Percentiles rank a stretch among this genome's conserved stretches.
Conservation (phyloP, 2,888 invertebrate genomes). For the Rutpela maculata region DNA sequence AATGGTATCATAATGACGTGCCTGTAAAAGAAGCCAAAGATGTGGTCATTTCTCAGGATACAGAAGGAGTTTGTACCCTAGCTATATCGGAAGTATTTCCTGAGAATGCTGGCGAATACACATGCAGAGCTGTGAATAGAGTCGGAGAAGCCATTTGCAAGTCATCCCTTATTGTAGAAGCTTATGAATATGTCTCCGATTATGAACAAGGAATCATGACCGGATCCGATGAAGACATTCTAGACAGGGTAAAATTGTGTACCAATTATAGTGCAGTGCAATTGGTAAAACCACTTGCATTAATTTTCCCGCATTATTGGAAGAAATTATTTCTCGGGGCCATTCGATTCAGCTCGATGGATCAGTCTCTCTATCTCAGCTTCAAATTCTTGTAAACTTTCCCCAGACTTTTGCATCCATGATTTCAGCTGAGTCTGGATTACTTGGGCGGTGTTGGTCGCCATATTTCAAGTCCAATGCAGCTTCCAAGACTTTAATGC, state of each 20-base stretch:
- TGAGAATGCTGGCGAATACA: conserved; percentile 92
- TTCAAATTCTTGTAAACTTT: too few species aligned
- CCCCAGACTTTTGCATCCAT: too few species aligned
- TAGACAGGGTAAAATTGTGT: conserved; percentile 81
- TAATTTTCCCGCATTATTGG: too few species aligned
- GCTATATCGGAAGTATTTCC: conserved; percentile 91
- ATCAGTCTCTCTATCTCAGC: too few species aligned
- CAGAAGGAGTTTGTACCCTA: conserved; percentile 87
- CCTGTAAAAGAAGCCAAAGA: conserved; percentile 86
- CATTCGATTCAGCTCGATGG: too few species aligned
- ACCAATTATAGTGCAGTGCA: too few species aligned
- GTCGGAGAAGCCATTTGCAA: conserved; percentile 88
- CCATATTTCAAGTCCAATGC: too few species aligned
- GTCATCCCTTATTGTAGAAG: conserved; percentile 88
- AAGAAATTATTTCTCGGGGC: too few species aligned
- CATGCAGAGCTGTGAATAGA: conserved; percentile 87
- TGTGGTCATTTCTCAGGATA: conserved; percentile 83
- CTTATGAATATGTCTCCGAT: conserved; percentile 94
- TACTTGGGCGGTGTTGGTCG: too few species aligned
- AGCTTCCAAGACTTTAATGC: too few species aligned
- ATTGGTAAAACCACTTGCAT: too few species aligned
- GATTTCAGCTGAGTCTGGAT: too few species aligned
- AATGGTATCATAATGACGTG: conserved; percentile 86
- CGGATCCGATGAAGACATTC: conserved; percentile 87
- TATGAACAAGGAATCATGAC: conserved; percentile 85